These are phyloP conservation scores for Coptodon bakossiorum DNA, from an alignment of 2,113 vertebrate species.

Conservation along the genomic window DNA sequence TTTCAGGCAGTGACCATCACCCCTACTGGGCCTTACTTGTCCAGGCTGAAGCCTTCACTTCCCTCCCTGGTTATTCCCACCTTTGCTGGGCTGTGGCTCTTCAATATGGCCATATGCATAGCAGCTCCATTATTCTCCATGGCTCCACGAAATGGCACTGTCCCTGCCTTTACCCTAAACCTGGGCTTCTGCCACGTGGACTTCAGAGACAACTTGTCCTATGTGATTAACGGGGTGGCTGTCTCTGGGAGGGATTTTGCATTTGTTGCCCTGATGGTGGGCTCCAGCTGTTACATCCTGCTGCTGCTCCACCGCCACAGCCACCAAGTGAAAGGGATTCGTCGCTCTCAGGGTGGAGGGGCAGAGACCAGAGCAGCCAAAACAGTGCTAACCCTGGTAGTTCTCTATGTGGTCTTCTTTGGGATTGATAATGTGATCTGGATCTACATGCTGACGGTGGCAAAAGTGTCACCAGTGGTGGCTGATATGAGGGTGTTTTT, in stretches of 20 bases:
- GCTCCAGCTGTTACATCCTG: slow-evolving; percentile 70
- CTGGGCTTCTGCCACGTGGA: slow-evolving; percentile 74
- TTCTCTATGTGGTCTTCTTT: slow-evolving; percentile 73
- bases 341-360: slow-evolving; percentile 37
- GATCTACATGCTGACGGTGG: slow-evolving; percentile 77
- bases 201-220: slow-evolving; percentile 70
- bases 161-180: slow-evolving; percentile 72
- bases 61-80: slow-evolving; percentile 59
- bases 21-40: slow-evolving; percentile 36
- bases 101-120: slow-evolving; percentile 74
- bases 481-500: slow-evolving; percentile 77
- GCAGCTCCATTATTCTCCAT: slow-evolving; percentile 69
- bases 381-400: slow-evolving; percentile 70
- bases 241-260: slow-evolving; percentile 67
- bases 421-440: slow-evolving; percentile 77
- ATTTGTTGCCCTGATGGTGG: slow-evolving; percentile 72
- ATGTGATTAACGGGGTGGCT: slow-evolving; percentile 70
- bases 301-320: slow-evolving; percentile 68
- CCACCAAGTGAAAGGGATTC: slow-evolving; percentile 48
- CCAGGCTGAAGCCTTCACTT: slow-evolving; percentile 54
- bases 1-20: slow-evolving; percentile 70
- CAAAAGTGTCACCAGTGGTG: slow-evolving; percentile 68
- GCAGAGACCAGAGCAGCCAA: slow-evolving; percentile 72
- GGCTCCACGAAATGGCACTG: slow-evolving; percentile 70
- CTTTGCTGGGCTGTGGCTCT: slow-evolving; percentile 66